Conservation (phyloP, 2,888 invertebrate genomes). For the Hydrotaea cyrtoneurina region DNA sequence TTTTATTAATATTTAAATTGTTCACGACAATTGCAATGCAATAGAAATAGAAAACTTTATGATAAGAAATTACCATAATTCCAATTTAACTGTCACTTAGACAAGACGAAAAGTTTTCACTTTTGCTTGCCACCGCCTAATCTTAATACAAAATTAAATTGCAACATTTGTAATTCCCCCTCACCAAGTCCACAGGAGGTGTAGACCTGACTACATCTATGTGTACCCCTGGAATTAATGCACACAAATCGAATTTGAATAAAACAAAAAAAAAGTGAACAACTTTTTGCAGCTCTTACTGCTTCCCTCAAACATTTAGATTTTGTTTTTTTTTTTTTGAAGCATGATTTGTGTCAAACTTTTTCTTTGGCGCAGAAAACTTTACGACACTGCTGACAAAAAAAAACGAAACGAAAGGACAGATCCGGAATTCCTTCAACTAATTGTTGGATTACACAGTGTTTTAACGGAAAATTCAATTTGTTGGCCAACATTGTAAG, state of each 20-base stretch:
- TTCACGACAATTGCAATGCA: not conserved
- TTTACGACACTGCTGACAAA: conserved; percentile 54
- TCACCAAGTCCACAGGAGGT: not conserved
- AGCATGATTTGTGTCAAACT: conserved; percentile 71
- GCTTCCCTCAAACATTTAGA: conserved; percentile 64
- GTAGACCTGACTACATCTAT: not conserved
- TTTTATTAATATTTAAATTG: too few relatives aligned
- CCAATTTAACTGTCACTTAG: conserved; percentile 61
- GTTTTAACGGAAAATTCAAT: conserved; percentile 75
- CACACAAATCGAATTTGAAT: conserved; percentile 67
- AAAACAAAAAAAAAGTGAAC: conserved; percentile 76
- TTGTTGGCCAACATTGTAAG: conserved; percentile 65
- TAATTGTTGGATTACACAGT: conserved; percentile 79
- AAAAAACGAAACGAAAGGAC: conserved; percentile 40
- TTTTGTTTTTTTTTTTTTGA: conserved; percentile 68
- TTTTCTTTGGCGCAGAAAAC: conserved; percentile 58
- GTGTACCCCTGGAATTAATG: conserved; percentile 39
- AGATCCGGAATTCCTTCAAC: conserved; percentile 66
- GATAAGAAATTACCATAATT: conserved; percentile 55
- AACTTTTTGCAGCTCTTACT: conserved; percentile 66
- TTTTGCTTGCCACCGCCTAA: conserved; percentile 19
- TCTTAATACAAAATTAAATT: conserved; percentile 44
- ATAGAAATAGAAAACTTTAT: conserved; percentile 3
- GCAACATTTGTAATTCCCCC: conserved; percentile 45
- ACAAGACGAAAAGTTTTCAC: conserved; percentile 11